Base-by-base conservation (phyloP, 2,113 vertebrate genomes). In the Coreoperca whiteheadi region DNA sequence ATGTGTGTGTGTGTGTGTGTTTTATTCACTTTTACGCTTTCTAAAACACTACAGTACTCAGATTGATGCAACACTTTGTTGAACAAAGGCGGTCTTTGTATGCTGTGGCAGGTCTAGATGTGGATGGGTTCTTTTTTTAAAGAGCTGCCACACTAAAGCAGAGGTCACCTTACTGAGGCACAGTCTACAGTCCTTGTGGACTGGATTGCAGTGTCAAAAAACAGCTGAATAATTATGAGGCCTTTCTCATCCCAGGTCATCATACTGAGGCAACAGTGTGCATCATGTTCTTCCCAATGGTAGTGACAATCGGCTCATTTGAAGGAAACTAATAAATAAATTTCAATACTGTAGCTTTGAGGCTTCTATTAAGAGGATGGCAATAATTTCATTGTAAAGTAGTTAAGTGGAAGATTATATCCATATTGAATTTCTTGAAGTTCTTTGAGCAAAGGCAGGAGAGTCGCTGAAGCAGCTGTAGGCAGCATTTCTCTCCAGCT, bases 371-470 rank as follows among this genome's bases (percentile, higher is more conserved):
- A 46, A 89, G 75, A 90, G 34, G 60, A 80, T 80, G 85, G 77
- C 79, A 90, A 84, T 89, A 6, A 81, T 90, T 90, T 87, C 74
- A 79, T 86, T 85, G 83, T 92, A 90, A 91, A 91, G 82, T 76
- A 88, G 89, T 92, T 84, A 86, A 92, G 89, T 90, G 78, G 84
- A 87, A 92, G 82, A 90, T 92, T 86, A 91, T 83, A 87, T 84
- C 74, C 79, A 84, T 85, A 73, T 84, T 90, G 80, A 81, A 82
- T 89, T 77, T 90, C 77, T 88, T 3, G 41, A 41, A 41, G 80
- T 81, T 92, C 64, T 83, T 76, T 43, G 65, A 74, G 81, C 37
- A 78, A 34, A 30, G 67, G 28, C 30, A 59, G 68, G 56, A 85
- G 79, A 63, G 59, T 48, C 15, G 46, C 48, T 50, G 48, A 8